Base-by-base conservation (phyloP, 2,888 invertebrate species). In the Drosophila paranaensis region DNA sequence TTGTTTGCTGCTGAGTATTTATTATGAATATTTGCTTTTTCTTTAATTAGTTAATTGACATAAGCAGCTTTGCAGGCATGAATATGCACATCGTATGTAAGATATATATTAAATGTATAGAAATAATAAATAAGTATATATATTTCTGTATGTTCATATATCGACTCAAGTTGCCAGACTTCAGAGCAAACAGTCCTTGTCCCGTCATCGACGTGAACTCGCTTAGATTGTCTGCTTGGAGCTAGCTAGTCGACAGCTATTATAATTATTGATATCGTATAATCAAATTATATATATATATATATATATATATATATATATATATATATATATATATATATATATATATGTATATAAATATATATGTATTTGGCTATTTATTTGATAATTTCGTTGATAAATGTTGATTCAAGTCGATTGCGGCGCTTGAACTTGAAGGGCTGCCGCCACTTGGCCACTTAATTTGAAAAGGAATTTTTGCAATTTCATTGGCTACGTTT, bases 11-110 rank as follows among this genome's bases (percentile, higher is more conserved):
- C 0, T 4, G 4, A 6, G 20, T 10, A 43, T 43, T 56, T 56
- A 20, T 33, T 25, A 33, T 43, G 2, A 20, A 43, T 43, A 43
- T 25, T 25, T 11, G 9, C 25, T 9, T n/a, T 33, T 43, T 20
- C 25, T 50, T 67, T 67, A 60, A 69, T 67, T 67, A 67, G 42
- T 35, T 54, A 67, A 66, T 60, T 60, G 54, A 55, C 30, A 42
- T 55, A 27, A 30, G 16, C 14, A 39, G 60, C 39, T 51, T 30
- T 20, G 46, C 46, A 37, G 20, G 4, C 43, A 53, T 37, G 45
- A 8, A 13, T 60, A 54, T 20, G 20, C 20, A 20, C 20, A 20
- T 8, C 11, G 16, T 33, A 48, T 37, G 37, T 27, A 10, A 27
- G 2, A 5, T 27, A 27, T 27, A 27, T 27, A 27, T 27, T 27